These are phyloP conservation scores for Burhinus bistriatus DNA, from an alignment of 2,113 vertebrate species.

Conservation along the genomic window DNA sequence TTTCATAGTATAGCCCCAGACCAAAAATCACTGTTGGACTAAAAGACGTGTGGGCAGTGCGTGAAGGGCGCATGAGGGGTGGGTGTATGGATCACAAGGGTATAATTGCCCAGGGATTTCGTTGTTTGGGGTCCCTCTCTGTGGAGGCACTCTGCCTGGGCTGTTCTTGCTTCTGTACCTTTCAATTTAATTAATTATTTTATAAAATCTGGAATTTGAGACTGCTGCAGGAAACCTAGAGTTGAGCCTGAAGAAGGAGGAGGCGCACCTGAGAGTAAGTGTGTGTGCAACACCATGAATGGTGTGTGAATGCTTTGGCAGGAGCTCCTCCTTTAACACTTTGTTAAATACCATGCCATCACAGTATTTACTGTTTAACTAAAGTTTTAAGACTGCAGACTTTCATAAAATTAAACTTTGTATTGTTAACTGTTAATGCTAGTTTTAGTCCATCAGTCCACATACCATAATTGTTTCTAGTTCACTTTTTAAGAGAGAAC, in stretches of 20 bases:
- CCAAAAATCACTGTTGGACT: neutral
- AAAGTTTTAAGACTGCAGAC: neutral
- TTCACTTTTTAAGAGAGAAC: neutral
- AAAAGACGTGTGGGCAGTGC: neutral
- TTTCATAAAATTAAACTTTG: neutral
- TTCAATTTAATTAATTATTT: neutral
- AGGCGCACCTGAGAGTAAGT: too few relatives aligned
- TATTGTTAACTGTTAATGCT: neutral
- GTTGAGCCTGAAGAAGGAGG: neutral
- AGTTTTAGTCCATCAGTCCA: neutral
- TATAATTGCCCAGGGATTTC: neutral
- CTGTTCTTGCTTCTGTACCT: neutral
- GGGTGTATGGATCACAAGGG: neutral
- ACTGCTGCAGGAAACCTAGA: neutral
- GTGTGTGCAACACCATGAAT: neutral
- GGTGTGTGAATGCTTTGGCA: neutral
- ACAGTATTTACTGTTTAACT: neutral
- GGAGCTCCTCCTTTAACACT: neutral
- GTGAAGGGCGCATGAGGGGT: neutral
- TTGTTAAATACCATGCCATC: neutral
- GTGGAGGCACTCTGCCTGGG: neutral
- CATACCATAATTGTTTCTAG: neutral
- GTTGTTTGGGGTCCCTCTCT: neutral
- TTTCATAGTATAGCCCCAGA: neutral
- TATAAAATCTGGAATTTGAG: neutral